A percentile compares a stretch with the other conserved stretches of the same genome.
Evolutionary conservation across 2,113 vertebrate genomes (phyloP).

Genomic region (Terrapene triunguis): DNA sequence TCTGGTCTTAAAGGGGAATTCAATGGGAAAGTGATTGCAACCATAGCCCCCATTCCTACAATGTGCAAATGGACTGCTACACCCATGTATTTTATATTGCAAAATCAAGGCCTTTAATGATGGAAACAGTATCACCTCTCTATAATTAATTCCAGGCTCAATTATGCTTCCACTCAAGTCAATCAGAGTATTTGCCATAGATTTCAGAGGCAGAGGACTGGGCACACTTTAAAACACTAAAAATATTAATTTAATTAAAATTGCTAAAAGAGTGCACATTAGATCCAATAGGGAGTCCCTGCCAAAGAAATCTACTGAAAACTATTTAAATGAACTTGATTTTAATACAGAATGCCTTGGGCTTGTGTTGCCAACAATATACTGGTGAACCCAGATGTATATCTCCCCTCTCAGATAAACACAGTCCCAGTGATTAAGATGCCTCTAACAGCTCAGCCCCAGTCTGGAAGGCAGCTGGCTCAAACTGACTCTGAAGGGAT

Average conservation of each 20-base stretch:
- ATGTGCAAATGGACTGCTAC: not conserved
- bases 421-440: not conserved
- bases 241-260: no score
- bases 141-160: not conserved
- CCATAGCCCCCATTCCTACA: not conserved
- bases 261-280: not conserved
- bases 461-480: not conserved
- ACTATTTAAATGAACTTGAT: not conserved
- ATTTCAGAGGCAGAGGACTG: not conserved
- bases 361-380: not conserved
- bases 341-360: not conserved
- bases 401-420: not conserved
- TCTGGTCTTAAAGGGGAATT: no score
- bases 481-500: not conserved
- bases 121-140: not conserved
- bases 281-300: no score
- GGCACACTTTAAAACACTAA: not conserved
- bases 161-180: not conserved
- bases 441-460: not conserved
- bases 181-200: not conserved
- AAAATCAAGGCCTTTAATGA: not conserved
- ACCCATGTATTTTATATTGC: not conserved
- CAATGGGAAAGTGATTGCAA: no score
- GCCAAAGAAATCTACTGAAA: not conserved
- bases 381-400: not conserved